Evolutionary conservation across 2,888 invertebrate genomes (phyloP), one percentile per base, ranked within the genome.

Genomic region (Psylliodes chrysocephalus): DNA sequence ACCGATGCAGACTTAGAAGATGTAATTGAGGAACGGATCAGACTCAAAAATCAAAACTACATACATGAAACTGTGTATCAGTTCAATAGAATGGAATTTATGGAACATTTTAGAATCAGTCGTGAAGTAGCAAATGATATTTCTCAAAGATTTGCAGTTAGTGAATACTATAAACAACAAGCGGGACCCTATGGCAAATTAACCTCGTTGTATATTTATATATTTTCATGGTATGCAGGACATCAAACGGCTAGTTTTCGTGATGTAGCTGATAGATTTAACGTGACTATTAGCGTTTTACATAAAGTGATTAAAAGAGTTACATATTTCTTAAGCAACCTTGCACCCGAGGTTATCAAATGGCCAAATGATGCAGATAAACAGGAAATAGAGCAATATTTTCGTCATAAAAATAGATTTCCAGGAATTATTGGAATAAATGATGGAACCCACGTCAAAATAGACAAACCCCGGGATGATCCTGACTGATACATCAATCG

Each of bases 241-340:
- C 47, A 47, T 25, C 47, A 22, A 47, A 47, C 47, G 4, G 47
- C 47, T 14, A 47, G 47, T 47, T 70, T 67, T 56, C 47, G 70
- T 30, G 67, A 67, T 59, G 70, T 68, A 8, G 15, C 66, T 12
- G 68, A 71, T 22, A 54, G 68, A 28, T 71, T 71, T 62, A 40
- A 42, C n/a, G 67, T 71, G 14, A 69, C 60, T n/a, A 71, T 35
- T 12, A 71, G 64, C 38, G 28, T 63, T 3, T 35, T 69, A 47
- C 18, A 18, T 33, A 67, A 67, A 52, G 60, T 71, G 53, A 33
- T 69, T 3, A 56, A 30, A 55, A 62, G 63, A 60, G 55, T 71
- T 1, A 66, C 61, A 1, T 61, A 66, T 59, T 69, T 69, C 44
- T 35, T 69, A n/a, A 55, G 63, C 54, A 68, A 68, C 46, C 22